Percentiles rank a stretch among this genome's conserved stretches.
phyloP scores from a whole-genome alignment of 2,113 vertebrate species.

The Embiotoca jacksoni region DNA sequence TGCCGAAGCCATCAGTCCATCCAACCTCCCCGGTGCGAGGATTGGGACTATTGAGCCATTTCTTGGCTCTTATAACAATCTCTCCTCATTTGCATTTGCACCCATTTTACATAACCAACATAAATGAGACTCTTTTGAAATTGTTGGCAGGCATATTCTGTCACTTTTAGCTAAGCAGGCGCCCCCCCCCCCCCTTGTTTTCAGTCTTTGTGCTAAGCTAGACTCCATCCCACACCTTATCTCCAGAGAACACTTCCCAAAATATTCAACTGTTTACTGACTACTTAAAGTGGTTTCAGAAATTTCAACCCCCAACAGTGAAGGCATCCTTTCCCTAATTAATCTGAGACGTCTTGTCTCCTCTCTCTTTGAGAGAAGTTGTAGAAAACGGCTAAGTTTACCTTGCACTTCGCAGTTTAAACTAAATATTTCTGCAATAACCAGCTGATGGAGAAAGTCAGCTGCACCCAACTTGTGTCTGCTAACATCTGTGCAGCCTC shows the following conservation, averaged over 20 bases:
- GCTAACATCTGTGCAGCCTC: background rate
- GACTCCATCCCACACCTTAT: background rate
- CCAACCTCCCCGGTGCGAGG: too few relatives aligned
- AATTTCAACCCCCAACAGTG: background rate
- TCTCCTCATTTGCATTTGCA: too few relatives aligned
- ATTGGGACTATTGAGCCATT: too few relatives aligned
- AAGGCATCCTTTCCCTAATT: background rate
- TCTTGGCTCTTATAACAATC: too few relatives aligned
- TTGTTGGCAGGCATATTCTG: too few relatives aligned
- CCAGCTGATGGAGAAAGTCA: background rate
- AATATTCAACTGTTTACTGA: too few relatives aligned
- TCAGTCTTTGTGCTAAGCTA: slow-evolving; percentile 1
- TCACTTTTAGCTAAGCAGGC: background rate
- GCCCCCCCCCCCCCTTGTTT: background rate
- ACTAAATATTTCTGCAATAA: background rate
- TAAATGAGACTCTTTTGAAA: too few relatives aligned
- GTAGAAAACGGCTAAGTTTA: background rate
- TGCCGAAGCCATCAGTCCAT: too few relatives aligned
- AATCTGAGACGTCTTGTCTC: slow-evolving; percentile 1
- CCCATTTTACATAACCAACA: too few relatives aligned
- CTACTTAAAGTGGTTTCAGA: background rate
- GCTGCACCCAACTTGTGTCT: background rate
- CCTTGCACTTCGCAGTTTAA: background rate
- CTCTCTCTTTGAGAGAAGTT: background rate
- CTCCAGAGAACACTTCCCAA: too few relatives aligned